Conservation (phyloP, 2,888 invertebrate species). For the Synanthedon andrenaeformis region DNA sequence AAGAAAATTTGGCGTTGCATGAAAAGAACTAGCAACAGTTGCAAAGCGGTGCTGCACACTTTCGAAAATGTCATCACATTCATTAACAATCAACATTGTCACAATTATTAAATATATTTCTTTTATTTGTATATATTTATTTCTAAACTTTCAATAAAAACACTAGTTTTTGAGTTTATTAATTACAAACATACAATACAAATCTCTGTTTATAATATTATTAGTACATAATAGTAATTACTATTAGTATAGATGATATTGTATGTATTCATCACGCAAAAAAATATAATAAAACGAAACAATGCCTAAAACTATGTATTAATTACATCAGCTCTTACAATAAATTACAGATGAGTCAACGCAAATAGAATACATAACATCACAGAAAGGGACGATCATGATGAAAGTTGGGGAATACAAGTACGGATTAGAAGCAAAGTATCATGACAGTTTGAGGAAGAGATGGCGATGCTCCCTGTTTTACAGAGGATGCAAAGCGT, state of each 20-base stretch:
- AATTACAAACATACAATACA: too few species aligned
- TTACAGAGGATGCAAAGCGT: neutral
- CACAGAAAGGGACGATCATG: neutral
- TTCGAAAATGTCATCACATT: neutral
- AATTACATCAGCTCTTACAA: too few species aligned
- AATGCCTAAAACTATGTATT: too few species aligned
- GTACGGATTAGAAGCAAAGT: neutral
- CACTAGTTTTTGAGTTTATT: too few species aligned
- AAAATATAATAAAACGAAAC: too few species aligned
- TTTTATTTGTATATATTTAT: neutral
- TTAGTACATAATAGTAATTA: too few species aligned
- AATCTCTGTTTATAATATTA: too few species aligned
- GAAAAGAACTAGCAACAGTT: neutral
- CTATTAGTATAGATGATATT: too few species aligned
- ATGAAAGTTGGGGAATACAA: neutral
- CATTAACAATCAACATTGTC: neutral
- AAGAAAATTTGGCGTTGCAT: neutral
- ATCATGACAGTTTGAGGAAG: neutral
- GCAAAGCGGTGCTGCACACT: neutral
- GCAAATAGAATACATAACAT: neutral
- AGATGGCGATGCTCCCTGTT: neutral
- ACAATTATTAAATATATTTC: neutral
- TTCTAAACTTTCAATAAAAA: too few species aligned
- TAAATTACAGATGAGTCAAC: too few species aligned
- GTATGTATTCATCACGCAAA: too few species aligned